Percentiles rank a stretch among this genome's conserved stretches.
phyloP scores from a whole-genome alignment of 1,140 invertebrate genomes.

The Saxidomus purpurata region DNA sequence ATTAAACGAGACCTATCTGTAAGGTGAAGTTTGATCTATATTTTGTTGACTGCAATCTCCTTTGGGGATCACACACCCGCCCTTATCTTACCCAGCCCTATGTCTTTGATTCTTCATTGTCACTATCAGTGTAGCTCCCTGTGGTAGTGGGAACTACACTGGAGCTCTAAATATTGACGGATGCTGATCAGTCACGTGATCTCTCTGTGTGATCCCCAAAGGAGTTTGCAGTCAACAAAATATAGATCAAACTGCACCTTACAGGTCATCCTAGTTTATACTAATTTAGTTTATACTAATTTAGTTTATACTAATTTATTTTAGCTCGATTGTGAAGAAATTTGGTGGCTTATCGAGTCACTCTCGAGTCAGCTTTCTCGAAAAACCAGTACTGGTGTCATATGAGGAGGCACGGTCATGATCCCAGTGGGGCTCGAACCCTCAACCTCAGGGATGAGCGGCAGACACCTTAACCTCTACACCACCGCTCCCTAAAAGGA shows the following conservation, averaged over 20 bases:
- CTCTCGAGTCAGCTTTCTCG: too few relatives aligned
- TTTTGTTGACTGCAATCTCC: conserved; percentile 2
- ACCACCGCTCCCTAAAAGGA: too few relatives aligned
- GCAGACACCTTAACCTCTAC: too few relatives aligned
- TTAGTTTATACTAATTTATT: too few relatives aligned
- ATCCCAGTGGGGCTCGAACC: too few relatives aligned
- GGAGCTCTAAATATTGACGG: not conserved
- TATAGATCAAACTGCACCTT: too few relatives aligned
- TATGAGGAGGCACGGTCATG: too few relatives aligned
- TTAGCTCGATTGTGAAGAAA: too few relatives aligned
- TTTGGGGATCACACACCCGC: conserved; percentile 8
- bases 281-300: too few relatives aligned
- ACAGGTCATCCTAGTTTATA: not conserved
- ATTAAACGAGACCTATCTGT: conserved; percentile 14
- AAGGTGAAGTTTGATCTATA: conserved; percentile 20
- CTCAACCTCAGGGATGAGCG: too few relatives aligned
- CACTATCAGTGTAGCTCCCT: not conserved
- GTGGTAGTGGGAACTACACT: not conserved
- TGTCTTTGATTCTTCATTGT: not conserved
- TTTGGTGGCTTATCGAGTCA: too few relatives aligned
- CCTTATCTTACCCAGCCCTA: not conserved
- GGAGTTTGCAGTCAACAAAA: not conserved
- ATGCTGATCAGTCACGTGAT: not conserved
- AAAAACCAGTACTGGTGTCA: too few relatives aligned
- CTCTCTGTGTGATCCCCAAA: conserved; percentile 22